Evolutionary conservation across 2,888 invertebrate genomes (phyloP).

Genomic region (Lasioglossum calceatum): DNA sequence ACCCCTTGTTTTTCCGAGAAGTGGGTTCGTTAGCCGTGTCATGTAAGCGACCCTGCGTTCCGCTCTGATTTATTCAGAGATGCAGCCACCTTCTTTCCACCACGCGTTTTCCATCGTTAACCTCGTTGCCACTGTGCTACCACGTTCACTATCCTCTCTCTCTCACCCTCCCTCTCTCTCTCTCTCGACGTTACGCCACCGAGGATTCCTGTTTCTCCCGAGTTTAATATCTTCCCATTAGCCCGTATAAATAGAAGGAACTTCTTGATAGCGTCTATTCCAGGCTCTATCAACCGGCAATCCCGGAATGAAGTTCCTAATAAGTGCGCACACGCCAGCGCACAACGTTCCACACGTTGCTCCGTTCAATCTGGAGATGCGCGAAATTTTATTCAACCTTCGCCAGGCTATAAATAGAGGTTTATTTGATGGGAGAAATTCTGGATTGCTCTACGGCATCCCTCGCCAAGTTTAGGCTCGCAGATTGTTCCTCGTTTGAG

Average conservation of each 20-base stretch:
- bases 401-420: neutral
- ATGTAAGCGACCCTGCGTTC: conserved; percentile 45
- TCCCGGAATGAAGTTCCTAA: conserved; percentile 11
- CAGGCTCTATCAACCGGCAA: neutral
- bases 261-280: conserved; percentile 19
- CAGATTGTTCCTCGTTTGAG: neutral
- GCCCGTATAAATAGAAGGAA: conserved; percentile 20
- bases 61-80: conserved; percentile 64
- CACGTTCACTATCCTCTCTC: neutral
- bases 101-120: conserved; percentile 38
- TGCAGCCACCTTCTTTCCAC: conserved; percentile 32
- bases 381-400: neutral
- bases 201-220: conserved; percentile 13
- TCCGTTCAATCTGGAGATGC: neutral
- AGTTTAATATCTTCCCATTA: conserved; percentile 21
- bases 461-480: neutral
- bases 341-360: neutral
- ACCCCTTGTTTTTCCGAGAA: conserved; percentile 70
- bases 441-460: neutral
- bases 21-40: conserved; percentile 70
- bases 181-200: neutral
- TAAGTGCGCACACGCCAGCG: neutral
- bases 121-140: conserved; percentile 25
- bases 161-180: too few species aligned
- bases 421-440: neutral